Percentiles rank a stretch among this genome's conserved stretches.
These are phyloP conservation scores for Brachionus plicatilis DNA, from an alignment of 1,140 invertebrate species.

Conservation along the genomic window DNA sequence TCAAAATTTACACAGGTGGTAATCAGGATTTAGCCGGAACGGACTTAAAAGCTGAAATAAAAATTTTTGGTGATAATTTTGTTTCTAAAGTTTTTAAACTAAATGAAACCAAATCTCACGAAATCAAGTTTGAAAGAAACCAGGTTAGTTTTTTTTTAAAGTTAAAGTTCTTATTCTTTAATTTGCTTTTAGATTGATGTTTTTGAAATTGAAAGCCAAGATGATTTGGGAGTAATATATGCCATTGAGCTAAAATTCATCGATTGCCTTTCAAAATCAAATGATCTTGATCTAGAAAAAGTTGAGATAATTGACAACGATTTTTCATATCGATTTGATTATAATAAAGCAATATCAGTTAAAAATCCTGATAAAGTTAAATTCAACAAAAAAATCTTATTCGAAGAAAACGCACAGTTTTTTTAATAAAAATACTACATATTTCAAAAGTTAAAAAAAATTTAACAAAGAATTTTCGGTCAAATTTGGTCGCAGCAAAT, in stretches of 20 bases:
- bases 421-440: not conserved
- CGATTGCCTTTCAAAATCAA: not conserved
- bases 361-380: not conserved
- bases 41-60: not conserved
- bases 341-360: slow-evolving; percentile 1
- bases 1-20: slow-evolving; percentile 3
- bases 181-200: slow-evolving; percentile 15
- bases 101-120: not conserved
- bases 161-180: not conserved
- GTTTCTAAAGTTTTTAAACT: not conserved
- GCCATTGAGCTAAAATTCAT: not conserved
- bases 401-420: slow-evolving; percentile 34
- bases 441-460: no score
- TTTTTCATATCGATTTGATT: not conserved
- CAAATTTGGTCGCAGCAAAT: no score
- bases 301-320: not conserved
- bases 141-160: not conserved
- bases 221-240: slow-evolving; percentile 24
- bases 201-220: not conserved
- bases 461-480: no score
- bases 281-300: slow-evolving; percentile 37
- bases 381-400: slow-evolving; percentile 3
- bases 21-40: slow-evolving; percentile 16
- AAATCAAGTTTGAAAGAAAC: not conserved
- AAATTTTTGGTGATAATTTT: slow-evolving; percentile 11